Conservation (phyloP, 2,113 vertebrate species). For the Eretmodus cyanostictus region DNA sequence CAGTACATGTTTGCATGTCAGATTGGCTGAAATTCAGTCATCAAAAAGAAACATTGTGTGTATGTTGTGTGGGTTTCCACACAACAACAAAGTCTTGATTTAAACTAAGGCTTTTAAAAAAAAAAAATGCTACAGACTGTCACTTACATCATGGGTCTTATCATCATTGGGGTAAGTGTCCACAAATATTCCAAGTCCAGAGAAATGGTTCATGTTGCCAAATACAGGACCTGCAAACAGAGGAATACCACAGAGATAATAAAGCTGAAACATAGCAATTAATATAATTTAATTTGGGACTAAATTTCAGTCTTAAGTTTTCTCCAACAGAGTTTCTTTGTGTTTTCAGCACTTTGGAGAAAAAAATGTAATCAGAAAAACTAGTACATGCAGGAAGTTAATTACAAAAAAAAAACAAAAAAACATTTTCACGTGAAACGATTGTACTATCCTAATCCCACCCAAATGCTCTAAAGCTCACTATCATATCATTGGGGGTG, state of each 20-base stretch:
- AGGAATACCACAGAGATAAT: neutral
- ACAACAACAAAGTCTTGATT: neutral
- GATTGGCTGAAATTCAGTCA: neutral
- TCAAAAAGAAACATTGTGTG: neutral
- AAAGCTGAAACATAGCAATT: neutral
- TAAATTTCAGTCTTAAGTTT: neutral
- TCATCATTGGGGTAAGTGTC: constrained; percentile 95
- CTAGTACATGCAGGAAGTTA: neutral
- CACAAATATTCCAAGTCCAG: constrained; percentile 87
- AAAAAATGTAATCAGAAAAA: neutral
- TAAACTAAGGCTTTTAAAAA: neutral
- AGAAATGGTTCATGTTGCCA: constrained; percentile 88
- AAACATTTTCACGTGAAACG: neutral
- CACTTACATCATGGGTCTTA: constrained; percentile 85
- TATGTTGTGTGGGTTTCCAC: neutral
- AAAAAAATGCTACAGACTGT: neutral
- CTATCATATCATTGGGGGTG: neutral
- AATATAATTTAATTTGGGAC: neutral
- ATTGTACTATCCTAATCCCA: neutral
- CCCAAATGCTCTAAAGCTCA: neutral
- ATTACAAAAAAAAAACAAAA: neutral
- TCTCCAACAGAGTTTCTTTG: neutral
- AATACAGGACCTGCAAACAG: constrained; percentile 83
- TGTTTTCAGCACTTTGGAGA: neutral
- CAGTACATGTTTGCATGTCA: neutral